Evolutionary conservation across 2,797 vertebrate species (phyloP).

Genomic region (Sebastes hopkinsi): DNA sequence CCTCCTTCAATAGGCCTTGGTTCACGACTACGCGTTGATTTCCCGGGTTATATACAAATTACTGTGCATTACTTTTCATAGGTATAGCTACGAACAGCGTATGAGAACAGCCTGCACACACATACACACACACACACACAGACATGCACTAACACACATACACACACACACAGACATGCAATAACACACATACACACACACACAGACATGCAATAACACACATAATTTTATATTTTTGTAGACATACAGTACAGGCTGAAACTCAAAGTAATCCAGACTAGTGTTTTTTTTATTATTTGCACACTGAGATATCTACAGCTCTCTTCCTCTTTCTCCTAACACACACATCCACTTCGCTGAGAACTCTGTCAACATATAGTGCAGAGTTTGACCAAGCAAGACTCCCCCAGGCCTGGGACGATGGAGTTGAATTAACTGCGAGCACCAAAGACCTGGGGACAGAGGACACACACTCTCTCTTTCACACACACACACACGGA

Average conservation of each 20-base stretch:
- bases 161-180: neutral
- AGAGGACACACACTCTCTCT: slow-evolving; percentile 1
- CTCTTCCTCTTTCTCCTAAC: neutral
- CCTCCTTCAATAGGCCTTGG: no score
- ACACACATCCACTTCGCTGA: neutral
- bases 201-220: neutral
- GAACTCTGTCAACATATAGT: slow-evolving; percentile 40
- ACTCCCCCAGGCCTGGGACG: slow-evolving; percentile 23
- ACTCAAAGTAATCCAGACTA: neutral
- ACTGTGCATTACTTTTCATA: no score
- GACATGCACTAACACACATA: neutral
- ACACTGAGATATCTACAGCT: neutral
- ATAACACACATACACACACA: neutral
- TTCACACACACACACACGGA: neutral
- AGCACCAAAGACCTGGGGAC: slow-evolving; percentile 28
- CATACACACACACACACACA: neutral
- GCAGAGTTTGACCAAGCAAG: slow-evolving; percentile 45
- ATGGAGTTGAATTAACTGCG: slow-evolving; percentile 40
- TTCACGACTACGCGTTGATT: no score
- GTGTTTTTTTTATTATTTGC: neutral
- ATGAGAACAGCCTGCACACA: neutral
- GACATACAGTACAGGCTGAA: neutral
- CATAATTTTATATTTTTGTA: neutral
- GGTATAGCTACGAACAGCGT: no score
- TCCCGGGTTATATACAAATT: no score